Evolutionary conservation across 2,888 invertebrate species (phyloP), one percentile per base, ranked within the genome.

Genomic region (Neuroscelio doddi): DNA sequence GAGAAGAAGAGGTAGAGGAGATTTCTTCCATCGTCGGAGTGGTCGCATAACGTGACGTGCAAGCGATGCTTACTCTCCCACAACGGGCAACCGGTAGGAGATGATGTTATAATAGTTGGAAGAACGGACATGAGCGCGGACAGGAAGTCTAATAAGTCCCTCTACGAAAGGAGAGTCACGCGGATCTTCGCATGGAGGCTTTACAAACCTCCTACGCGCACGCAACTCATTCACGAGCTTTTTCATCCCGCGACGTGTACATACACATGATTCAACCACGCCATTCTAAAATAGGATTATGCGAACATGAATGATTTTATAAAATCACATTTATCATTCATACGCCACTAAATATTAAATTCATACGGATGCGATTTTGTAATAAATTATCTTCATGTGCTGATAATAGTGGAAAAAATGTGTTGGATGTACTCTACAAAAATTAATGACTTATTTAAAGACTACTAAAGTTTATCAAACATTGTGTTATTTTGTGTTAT

Each of bases 41-140:
- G 57, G 68, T 65, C 68, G 53, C 69, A 64, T 69, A 58, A 64
- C 64, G 80, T 79, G 80, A 81, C 79, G 76, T 75, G 76, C 72
- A 70, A 79, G 76, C 77, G 74, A 80, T 81, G 83, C 80, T 83
- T 83, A 83, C 82, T 83, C 83, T 83, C 83, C 83, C 83, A 83
- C 83, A 83, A 82, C 83, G 79, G 69, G 61, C 64, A 73, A 71
- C 72, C 76, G 78, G 79, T 77, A 77, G 78, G 77, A 79, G 81
- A 82, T 82, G 82, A 82, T 82, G 79, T 80, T 78, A 82, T 82
- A 82, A 82, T 82, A 79, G 78, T 76, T 78, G 78, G 77, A 76
- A 80, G 80, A 70, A 73, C 76, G 80, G 78, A 81, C 77, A 80
- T 79, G 80, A 79, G 77, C 77, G 77, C 74, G 80, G 81, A 81